Evolutionary conservation across 1,140 invertebrate species (phyloP).

Genomic region (Mya arenaria): DNA sequence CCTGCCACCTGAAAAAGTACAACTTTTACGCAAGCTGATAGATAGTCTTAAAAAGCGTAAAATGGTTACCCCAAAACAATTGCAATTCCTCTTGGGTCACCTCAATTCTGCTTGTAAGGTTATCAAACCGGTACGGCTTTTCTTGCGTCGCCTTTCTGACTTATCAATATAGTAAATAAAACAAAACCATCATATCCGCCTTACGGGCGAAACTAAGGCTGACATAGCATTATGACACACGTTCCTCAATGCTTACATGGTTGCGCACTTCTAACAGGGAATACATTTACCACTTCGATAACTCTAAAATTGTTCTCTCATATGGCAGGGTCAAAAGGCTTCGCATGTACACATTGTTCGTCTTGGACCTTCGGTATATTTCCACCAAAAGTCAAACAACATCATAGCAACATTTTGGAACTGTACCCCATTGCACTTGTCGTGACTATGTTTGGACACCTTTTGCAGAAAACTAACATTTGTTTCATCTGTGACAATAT

Average conservation of each 20-base stretch:
- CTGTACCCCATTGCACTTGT: conserved; percentile 19
- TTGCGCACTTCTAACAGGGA: not conserved
- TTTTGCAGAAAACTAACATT: not conserved
- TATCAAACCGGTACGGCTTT: not conserved
- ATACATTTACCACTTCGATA: not conserved
- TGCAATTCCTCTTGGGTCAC: conserved; percentile 18
- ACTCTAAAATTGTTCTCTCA: not conserved
- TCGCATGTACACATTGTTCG: not conserved
- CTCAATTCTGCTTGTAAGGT: conserved; percentile 35
- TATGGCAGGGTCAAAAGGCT: conserved; percentile 5
- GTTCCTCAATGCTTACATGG: conserved; percentile 3
- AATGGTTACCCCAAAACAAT: not conserved
- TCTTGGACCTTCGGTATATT: not conserved
- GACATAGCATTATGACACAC: not conserved
- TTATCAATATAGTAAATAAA: not conserved
- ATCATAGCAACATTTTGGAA: conserved; percentile 19
- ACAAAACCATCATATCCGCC: not conserved
- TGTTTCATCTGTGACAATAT: conserved; percentile 11
- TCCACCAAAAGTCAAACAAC: not conserved
- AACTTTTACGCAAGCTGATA: not conserved
- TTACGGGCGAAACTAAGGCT: not conserved
- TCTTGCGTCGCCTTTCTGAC: conserved; percentile 2
- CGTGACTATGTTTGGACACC: not conserved
- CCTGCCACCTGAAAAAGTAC: conserved; percentile 1
- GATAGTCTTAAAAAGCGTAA: not conserved